Evolutionary conservation across 2,113 vertebrate species (phyloP).

Genomic region (Eira barbara): DNA sequence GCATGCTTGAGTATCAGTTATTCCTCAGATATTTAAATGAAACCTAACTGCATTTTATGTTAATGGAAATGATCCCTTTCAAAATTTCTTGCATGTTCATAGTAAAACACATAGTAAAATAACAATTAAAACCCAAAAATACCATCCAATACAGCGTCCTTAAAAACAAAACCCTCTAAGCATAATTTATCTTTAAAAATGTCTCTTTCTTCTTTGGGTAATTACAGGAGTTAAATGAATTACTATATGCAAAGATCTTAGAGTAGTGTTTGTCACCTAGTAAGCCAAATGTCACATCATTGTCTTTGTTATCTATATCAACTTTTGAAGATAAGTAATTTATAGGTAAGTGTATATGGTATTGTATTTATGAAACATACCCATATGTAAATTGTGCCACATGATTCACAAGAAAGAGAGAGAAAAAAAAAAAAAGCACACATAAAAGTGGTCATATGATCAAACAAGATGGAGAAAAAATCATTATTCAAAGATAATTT

Average conservation of each 20-base stretch:
- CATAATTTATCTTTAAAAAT: neutral
- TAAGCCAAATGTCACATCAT: neutral
- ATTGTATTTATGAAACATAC: neutral
- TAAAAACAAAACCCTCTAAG: neutral
- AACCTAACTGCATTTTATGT: neutral
- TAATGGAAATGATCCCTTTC: neutral
- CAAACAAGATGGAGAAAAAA: neutral
- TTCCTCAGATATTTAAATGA: neutral
- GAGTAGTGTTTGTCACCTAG: neutral
- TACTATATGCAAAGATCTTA: neutral
- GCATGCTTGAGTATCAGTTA: neutral
- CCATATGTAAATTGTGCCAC: neutral
- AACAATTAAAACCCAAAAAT: neutral
- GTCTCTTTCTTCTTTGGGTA: neutral
- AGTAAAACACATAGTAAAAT: neutral
- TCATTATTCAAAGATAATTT: neutral
- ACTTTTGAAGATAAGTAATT: neutral
- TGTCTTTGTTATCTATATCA: neutral
- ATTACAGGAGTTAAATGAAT: neutral
- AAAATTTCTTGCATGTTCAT: neutral
- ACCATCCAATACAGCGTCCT: neutral
- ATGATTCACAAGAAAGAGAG: neutral
- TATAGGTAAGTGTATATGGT: neutral
- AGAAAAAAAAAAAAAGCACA: neutral
- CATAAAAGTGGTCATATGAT: neutral